Percentiles rank a stretch among this genome's conserved stretches.
These are phyloP conservation scores for Lasius platythorax DNA, from an alignment of 2,888 invertebrate species.

Conservation along the genomic window DNA sequence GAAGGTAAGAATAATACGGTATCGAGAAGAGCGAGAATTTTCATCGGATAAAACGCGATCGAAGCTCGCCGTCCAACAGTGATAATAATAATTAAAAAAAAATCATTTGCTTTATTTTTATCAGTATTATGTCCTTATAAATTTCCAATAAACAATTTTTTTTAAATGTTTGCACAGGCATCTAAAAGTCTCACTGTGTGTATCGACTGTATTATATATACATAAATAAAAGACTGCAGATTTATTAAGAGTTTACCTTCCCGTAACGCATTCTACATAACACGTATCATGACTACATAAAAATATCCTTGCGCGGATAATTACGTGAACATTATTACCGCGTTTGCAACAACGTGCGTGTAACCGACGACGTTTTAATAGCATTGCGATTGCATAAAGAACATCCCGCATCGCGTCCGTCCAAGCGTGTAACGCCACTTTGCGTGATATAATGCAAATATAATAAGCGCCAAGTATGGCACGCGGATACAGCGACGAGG, in stretches of 20 bases:
- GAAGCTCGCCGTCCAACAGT: background rate
- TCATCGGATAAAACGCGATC: slow-evolving; percentile 1
- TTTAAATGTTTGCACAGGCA: background rate
- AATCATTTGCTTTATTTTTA: background rate
- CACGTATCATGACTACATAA: background rate
- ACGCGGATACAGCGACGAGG: background rate
- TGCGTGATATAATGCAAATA: slow-evolving; percentile 40
- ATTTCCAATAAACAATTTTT: background rate
- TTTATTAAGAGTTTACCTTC: slow-evolving; percentile 7
- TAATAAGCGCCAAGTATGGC: slow-evolving; percentile 24
- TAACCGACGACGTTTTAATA: slow-evolving; percentile 29
- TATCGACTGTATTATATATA: background rate
- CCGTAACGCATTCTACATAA: background rate
- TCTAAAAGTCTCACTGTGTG: background rate
- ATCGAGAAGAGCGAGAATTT: slow-evolving; percentile 4
- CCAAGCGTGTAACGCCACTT: slow-evolving; percentile 9
- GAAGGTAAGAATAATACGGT: slow-evolving; percentile 45
- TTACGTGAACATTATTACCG: slow-evolving; percentile 17
- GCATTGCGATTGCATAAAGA: slow-evolving; percentile 36
- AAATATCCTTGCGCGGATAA: slow-evolving; percentile 28
- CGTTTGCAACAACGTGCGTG: background rate
- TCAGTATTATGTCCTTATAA: background rate
- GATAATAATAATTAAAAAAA: background rate
- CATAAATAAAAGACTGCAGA: background rate
- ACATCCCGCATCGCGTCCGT: background rate